Base-by-base conservation (phyloP, 2,113 vertebrate species). In the Tragulus kanchil region DNA sequence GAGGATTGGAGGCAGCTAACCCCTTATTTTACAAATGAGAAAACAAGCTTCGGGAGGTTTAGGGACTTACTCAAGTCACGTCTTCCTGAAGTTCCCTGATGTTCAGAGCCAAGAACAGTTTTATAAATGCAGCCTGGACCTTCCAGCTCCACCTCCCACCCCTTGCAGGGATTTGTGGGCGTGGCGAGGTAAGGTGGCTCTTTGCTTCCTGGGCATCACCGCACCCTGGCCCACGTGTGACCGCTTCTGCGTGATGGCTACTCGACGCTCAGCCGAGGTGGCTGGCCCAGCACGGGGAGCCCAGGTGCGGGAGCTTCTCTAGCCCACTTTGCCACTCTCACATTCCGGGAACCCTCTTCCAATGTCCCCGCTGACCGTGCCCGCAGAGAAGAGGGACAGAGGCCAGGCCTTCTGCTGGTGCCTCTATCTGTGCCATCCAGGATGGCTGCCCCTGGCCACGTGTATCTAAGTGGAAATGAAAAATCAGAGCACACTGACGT, bases 21-120 rank as follows among this genome's bases (percentile, higher is more conserved):
- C 83, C 64, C 42, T 91, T 89, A 97, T 96, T 97, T 96, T 89
- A 96, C 95, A 97, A 88, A 95, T 31, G 73, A 95, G 96, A 83
- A 89, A 97, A 90, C 89, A 83, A 88, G 81, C 89, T 89, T 79
- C 2, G 8, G 83, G 93, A 92, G 85, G 96, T 21, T 65, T 83
- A 75, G 88, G 58, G 95, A 78, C 78, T 75, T 52, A 52, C 77
- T 73, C 62, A 61, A 96, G 88, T 93, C 86, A 94, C 8, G 6
- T 82, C 61, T 67, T 78, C 85, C 64, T n/a, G 42, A 87, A 95
- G 81, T 61, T 94, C 77, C 48, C 79, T 79, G 48, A 50, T 28
- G 71, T 42, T 67, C 0, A 0, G 58, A 83, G 83, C 50, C 85
- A 91, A 94, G 94, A 61, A 79, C 48, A 69, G 65, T 85, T 78